A percentile compares a stretch with the other conserved stretches of the same genome.
Evolutionary conservation across 1,140 invertebrate species (phyloP).

Genomic region (Nomia melanderi): DNA sequence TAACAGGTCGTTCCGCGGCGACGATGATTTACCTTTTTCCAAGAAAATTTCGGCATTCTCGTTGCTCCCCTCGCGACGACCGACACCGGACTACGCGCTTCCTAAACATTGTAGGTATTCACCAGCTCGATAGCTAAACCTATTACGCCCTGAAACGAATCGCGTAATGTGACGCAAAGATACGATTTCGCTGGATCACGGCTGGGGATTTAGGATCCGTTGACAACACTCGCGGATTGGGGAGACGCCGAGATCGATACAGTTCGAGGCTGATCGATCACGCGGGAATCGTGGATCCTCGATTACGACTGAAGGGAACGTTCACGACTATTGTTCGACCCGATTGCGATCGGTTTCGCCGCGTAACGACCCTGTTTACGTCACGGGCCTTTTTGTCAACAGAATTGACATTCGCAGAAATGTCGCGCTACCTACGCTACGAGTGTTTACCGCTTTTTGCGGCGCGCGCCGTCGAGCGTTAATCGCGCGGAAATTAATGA

Average conservation of each 20-base stretch:
- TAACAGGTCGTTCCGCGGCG: too few relatives aligned
- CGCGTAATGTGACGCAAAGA: conserved; percentile 44
- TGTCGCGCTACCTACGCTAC: too few relatives aligned
- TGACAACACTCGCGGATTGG: conserved; percentile 20
- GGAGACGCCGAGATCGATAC: conserved; percentile 21
- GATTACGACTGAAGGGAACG: too few relatives aligned
- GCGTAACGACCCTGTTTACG: too few relatives aligned
- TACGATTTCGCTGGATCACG: conserved; percentile 32
- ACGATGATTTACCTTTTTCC: conserved; percentile 67
- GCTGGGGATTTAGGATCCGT: conserved; percentile 20
- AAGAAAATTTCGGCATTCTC: conserved; percentile 64
- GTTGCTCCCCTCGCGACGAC: conserved; percentile 15
- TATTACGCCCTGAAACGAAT: conserved; percentile 59
- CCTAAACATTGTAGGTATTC: conserved; percentile 70
- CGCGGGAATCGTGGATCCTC: too few relatives aligned
- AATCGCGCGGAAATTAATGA: too few relatives aligned
- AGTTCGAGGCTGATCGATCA: conserved; percentile 8
- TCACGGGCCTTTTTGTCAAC: too few relatives aligned
- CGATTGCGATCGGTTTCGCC: too few relatives aligned
- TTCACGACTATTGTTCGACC: too few relatives aligned
- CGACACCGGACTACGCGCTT: conserved; percentile 38
- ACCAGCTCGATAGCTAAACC: conserved; percentile 58
- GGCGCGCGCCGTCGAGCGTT: too few relatives aligned
- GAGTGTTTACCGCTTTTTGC: too few relatives aligned
- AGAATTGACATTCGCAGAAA: too few relatives aligned